Base-by-base conservation (phyloP, 2,888 invertebrate species). In the Muschampia staudingeri region DNA sequence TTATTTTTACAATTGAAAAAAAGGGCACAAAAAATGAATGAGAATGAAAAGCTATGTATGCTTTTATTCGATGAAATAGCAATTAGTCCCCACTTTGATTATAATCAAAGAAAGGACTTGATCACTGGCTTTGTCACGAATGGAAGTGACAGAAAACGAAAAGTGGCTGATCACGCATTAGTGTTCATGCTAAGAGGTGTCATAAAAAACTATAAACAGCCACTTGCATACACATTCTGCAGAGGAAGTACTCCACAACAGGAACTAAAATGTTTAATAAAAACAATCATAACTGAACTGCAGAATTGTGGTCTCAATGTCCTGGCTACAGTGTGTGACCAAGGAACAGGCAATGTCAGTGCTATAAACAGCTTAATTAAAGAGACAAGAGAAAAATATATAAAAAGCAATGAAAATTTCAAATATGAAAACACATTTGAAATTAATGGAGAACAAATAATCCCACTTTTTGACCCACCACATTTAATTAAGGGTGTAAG, bases 1-100 rank as follows among this genome's bases (percentile, higher is more conserved):
- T n/a, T 42, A n/a, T 70, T 70, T 70, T 14, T 40, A 70, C 67
- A 67, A 67, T 67, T 67, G 67, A 30, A 67, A 67, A 67, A 67
- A 34, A 67, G 9, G 14, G 67, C 34, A 30, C 25, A 67, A 30
- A 67, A 5, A n/a, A 61, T 61, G 61, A 4, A 1, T 5, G 19
- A 61, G 9, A 25, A 61, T 61, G 61, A 65, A 11, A 65, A 25
- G 12, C 25, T 65, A 12, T 65, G 65, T 11, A 30, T 11, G 25
- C 11, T 65, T 1, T 19, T 65, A 19, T 30, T 65, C 30, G 65
- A 65, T 30, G 65, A 65, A 25, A 65, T 65, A 2, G 25, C 30
- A 0, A 12, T 65, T 9, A 12, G 19, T 7, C 65, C 65, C 2
- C 0, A 65, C 30, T 65, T 65, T 30, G 25, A 65, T 6, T 65